phyloP scores from a whole-genome alignment of 2,113 vertebrate species.

The Leucopsar rothschildi region DNA sequence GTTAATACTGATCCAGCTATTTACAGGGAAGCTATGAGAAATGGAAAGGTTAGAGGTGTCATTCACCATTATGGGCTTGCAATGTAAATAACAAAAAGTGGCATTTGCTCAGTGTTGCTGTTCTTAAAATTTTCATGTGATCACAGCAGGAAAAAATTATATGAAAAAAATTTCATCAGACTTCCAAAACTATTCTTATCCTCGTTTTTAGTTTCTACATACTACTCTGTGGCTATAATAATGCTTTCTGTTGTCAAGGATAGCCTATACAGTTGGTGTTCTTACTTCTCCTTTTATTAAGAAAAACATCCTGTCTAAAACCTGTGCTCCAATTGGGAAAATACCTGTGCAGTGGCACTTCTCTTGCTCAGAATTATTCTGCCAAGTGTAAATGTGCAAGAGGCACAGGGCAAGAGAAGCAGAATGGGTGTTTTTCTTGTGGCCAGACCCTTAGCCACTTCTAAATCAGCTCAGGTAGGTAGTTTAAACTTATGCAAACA shows the following conservation, averaged over 20 bases:
- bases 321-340: neutral
- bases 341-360: neutral
- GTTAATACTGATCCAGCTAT: neutral
- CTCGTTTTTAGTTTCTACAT: neutral
- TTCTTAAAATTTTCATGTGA: neutral
- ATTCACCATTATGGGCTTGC: neutral
- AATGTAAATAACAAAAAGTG: slow-evolving; percentile 32
- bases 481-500: neutral
- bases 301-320: slow-evolving; percentile 44
- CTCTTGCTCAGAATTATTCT: slow-evolving; percentile 4
- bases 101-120: slow-evolving; percentile 8
- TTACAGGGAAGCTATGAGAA: neutral
- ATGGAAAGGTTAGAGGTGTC: slow-evolving; percentile 17
- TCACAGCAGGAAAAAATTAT: neutral
- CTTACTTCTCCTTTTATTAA: neutral
- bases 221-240: neutral
- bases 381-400: neutral
- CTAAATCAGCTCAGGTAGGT: neutral
- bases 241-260: slow-evolving; percentile 4
- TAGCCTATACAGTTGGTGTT: neutral
- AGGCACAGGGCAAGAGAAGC: neutral
- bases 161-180: neutral
- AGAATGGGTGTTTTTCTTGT: neutral
- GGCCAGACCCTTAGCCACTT: neutral
- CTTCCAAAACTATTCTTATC: slow-evolving; percentile 11